Conservation (phyloP, 2,888 invertebrate species). For the Allygus modestus region DNA sequence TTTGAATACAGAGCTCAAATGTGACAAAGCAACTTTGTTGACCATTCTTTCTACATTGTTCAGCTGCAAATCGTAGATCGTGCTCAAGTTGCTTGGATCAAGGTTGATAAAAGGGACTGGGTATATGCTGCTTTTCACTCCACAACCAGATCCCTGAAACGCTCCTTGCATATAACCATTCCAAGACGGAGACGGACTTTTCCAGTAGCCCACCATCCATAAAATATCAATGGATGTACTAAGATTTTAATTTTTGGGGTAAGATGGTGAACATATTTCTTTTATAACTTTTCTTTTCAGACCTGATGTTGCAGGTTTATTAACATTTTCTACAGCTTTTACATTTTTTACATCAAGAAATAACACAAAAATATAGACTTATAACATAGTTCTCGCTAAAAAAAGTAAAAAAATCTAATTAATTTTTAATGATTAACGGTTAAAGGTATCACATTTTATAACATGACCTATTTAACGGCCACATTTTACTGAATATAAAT, state of each 20-base stretch:
- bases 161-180: no score
- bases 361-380: no score
- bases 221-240: slow-evolving; percentile 32
- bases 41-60: slow-evolving; percentile 61
- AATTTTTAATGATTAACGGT: no score
- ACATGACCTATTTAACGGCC: slow-evolving; percentile 15
- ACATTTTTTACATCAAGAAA: slow-evolving; percentile 4
- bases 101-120: slow-evolving; percentile 57
- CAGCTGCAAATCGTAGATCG: slow-evolving; percentile 66
- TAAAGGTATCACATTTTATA: slow-evolving; percentile 14
- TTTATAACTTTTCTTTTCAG: no score
- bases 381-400: slow-evolving; percentile 15
- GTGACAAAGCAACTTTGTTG: slow-evolving; percentile 66
- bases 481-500: no score
- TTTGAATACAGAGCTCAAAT: slow-evolving; percentile 71
- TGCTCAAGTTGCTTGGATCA: slow-evolving; percentile 67
- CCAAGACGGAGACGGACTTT: slow-evolving; percentile 3
- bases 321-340: slow-evolving; percentile 10
- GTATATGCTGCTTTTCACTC: slow-evolving; percentile 6
- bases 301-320: slow-evolving; percentile 30
- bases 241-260: slow-evolving; percentile 33
- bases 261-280: slow-evolving; percentile 28
- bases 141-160: no score
- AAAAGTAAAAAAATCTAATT: background rate
- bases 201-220: slow-evolving; percentile 33